Evolutionary conservation across 2,888 invertebrate genomes (phyloP).

Genomic region (Cephus sareptanus): DNA sequence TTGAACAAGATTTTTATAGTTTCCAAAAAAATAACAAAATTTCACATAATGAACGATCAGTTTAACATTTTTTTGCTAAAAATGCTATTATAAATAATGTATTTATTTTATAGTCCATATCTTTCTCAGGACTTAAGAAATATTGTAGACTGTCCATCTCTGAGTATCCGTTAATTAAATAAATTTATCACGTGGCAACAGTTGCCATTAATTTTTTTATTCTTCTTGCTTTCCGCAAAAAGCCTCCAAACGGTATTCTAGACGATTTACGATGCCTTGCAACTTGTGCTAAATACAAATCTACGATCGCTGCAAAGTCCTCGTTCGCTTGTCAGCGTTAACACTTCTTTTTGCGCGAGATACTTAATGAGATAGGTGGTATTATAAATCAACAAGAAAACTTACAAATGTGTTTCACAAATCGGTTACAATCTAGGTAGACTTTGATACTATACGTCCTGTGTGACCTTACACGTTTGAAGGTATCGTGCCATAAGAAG

Average conservation of each 20-base stretch:
- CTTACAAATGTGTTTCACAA: not conserved
- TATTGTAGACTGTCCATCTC: not conserved
- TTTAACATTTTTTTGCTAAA: not conserved
- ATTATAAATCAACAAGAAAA: not conserved
- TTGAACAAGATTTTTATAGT: not conserved
- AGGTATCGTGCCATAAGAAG: not conserved
- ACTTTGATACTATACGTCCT: not conserved
- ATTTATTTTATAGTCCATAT: not conserved
- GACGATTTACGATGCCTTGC: not conserved
- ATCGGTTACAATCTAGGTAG: not conserved
- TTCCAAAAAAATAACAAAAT: not conserved
- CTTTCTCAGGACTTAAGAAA: not conserved
- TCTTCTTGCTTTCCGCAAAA: not conserved
- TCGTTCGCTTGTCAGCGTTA: not conserved
- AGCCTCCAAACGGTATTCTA: not conserved
- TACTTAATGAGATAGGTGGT: not conserved
- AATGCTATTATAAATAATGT: not conserved
- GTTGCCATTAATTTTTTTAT: not conserved
- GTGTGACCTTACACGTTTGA: not conserved
- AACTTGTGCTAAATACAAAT: not conserved
- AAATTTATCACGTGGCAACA: not conserved
- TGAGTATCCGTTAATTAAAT: not conserved
- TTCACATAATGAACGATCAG: not conserved
- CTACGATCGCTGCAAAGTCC: not conserved
- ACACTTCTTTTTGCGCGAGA: not conserved